Conservation (phyloP, 2,888 invertebrate species). For the Drosophila tanythrix region DNA sequence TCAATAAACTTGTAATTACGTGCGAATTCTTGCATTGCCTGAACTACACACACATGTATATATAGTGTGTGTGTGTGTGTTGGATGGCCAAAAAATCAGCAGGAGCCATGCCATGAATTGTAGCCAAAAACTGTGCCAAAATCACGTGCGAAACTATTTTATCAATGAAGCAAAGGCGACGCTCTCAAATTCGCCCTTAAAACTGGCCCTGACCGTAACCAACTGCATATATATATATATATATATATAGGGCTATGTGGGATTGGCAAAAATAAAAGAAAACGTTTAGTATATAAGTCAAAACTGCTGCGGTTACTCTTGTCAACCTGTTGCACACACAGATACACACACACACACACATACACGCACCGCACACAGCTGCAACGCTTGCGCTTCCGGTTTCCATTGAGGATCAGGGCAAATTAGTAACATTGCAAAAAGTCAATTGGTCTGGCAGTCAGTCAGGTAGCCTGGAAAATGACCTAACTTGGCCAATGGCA, state of each 20-base stretch:
- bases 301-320: conserved; percentile 71
- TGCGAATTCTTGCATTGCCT: conserved; percentile 58
- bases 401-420: conserved; percentile 63
- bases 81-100: conserved; percentile 53
- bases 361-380: conserved; percentile 3
- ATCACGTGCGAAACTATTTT: conserved; percentile 82
- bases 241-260: conserved; percentile 18
- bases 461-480: conserved; percentile 27
- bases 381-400: conserved; percentile 40
- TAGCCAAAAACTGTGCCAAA: conserved; percentile 74
- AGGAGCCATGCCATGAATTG: conserved; percentile 63
- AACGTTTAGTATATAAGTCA: conserved; percentile 64
- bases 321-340: conserved; percentile 73
- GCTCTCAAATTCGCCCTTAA: conserved; percentile 23
- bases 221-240: neutral
- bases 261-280: conserved; percentile 28
- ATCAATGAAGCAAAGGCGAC: conserved; percentile 65
- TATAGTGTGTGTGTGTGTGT: neutral
- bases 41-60: conserved; percentile 5
- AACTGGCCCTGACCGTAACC: conserved; percentile 22
- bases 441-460: conserved; percentile 67
- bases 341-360: conserved; percentile 8
- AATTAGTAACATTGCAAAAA: conserved; percentile 71
- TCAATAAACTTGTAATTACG: conserved; percentile 75
- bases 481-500: conserved; percentile 52